Percentiles rank a stretch among this genome's conserved stretches.
phyloP scores from a whole-genome alignment of 37 sponge, comb jelly and placozoan species.

The Axinella damicornis region DNA sequence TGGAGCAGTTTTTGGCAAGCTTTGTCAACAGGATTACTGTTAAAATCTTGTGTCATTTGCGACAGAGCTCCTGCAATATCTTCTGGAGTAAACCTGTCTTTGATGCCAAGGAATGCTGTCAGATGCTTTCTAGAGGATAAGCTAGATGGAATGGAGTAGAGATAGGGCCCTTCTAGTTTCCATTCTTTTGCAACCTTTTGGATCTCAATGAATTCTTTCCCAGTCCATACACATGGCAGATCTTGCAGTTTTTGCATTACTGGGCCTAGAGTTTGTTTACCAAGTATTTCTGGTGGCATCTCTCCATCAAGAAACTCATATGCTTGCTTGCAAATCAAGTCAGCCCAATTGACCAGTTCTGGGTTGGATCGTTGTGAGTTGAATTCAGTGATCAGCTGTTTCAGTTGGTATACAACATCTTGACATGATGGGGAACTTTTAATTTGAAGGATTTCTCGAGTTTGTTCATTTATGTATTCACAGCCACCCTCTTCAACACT shows the following conservation, averaged over 20 bases:
- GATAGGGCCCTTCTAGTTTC: constrained; percentile 3
- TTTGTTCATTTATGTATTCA: not conserved
- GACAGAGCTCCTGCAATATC: not conserved
- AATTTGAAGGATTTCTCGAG: not conserved
- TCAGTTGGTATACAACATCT: constrained; percentile 47
- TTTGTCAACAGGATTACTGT: not conserved
- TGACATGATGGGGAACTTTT: constrained; percentile 1
- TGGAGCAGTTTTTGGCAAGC: not conserved
- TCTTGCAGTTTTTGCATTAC: not conserved
- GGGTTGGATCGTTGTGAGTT: not conserved
- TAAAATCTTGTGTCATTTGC: not conserved
- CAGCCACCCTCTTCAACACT: constrained; percentile 5
- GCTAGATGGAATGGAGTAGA: not conserved
- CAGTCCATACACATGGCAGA: constrained; percentile 31
- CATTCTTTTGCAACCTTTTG: not conserved
- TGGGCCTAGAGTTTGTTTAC: not conserved
- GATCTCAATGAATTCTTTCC: not conserved
- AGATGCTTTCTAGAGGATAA: not conserved
- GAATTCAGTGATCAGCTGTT: not conserved
- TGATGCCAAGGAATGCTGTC: not conserved
- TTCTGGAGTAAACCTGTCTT: not conserved
- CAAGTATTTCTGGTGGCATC: not conserved
- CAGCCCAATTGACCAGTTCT: not conserved
- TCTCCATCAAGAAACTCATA: constrained; percentile 24
- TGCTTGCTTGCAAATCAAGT: not conserved